Evolutionary conservation across 2,888 invertebrate species (phyloP).

Genomic region (Baccha elongata): DNA sequence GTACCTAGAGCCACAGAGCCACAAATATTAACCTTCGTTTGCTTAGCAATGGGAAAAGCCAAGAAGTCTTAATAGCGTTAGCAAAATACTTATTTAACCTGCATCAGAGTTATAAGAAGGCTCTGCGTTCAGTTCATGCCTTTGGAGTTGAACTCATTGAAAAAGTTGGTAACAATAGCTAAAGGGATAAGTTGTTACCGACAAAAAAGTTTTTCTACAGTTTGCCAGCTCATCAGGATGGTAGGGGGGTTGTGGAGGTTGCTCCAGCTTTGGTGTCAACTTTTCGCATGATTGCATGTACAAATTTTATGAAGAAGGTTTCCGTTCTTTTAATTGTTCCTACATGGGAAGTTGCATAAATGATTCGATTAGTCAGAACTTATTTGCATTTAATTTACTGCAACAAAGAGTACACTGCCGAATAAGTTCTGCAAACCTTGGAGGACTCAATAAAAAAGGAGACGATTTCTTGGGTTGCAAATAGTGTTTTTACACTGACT

Average conservation of each 20-base stretch:
- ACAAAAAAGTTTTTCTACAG: constrained; percentile 21
- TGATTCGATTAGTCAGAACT: constrained; percentile 60
- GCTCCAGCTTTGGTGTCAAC: constrained; percentile 26
- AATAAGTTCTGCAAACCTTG: not conserved
- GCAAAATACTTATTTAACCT: constrained; percentile 33
- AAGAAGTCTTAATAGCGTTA: constrained; percentile 18
- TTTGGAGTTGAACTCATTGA: constrained; percentile 52
- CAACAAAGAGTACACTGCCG: not conserved
- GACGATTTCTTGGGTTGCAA: no score
- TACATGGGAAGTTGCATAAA: constrained; percentile 39
- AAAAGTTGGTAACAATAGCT: constrained; percentile 54
- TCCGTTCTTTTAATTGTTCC: constrained; percentile 18
- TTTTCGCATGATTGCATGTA: constrained; percentile 62
- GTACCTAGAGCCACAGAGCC: constrained; percentile 47
- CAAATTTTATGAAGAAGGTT: constrained; percentile 45
- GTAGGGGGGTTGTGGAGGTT: no score
- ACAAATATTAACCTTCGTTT: constrained; percentile 63
- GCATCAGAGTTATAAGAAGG: constrained; percentile 32
- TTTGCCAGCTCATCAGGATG: not conserved
- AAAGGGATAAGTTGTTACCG: constrained; percentile 26
- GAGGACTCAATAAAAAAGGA: not conserved
- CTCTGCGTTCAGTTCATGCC: constrained; percentile 39
- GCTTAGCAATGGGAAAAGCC: constrained; percentile 27
- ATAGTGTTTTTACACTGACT: no score
- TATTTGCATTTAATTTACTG: constrained; percentile 44